A percentile compares a stretch with the other conserved stretches of the same genome.
Conservation (phyloP, 2,113 vertebrate species). For the Scatophagus argus region DNA sequence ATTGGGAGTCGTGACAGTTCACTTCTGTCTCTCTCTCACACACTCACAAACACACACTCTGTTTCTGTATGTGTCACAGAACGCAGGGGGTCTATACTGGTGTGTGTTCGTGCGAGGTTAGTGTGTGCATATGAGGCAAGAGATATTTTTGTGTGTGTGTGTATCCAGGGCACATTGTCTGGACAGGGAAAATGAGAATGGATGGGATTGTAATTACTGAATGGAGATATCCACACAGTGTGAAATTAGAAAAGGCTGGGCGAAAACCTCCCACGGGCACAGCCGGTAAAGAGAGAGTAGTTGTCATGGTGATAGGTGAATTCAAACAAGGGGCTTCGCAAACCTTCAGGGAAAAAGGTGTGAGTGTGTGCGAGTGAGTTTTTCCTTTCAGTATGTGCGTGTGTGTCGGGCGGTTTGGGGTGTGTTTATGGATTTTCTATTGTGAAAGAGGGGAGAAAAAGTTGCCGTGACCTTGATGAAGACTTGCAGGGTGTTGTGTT, state of each 20-base stretch:
- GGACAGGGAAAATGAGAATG: constrained; percentile 81
- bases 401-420: constrained; percentile 8
- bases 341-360: constrained; percentile 75
- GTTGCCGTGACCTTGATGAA: constrained; percentile 69
- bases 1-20: constrained; percentile 68
- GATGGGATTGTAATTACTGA: constrained; percentile 82
- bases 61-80: constrained; percentile 28
- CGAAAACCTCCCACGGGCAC: constrained; percentile 76
- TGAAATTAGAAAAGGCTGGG: constrained; percentile 84
- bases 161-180: constrained; percentile 75
- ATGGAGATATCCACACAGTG: constrained; percentile 85
- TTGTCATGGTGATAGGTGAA: constrained; percentile 83
- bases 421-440: constrained; percentile 46
- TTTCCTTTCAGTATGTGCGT: constrained; percentile 17
- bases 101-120: constrained; percentile 32
- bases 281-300: constrained; percentile 74
- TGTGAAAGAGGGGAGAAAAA: constrained; percentile 50
- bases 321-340: constrained; percentile 73
- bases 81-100: constrained; percentile 21
- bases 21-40: constrained; percentile 60
- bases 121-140: constrained; percentile 46
- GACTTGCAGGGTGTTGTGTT: constrained; percentile 43
- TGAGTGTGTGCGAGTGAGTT: constrained; percentile 32
- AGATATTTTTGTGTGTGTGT: constrained; percentile 55
- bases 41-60: constrained; percentile 8